Conservation (phyloP, 2,113 vertebrate species). For the Gorsachius goisagi region DNA sequence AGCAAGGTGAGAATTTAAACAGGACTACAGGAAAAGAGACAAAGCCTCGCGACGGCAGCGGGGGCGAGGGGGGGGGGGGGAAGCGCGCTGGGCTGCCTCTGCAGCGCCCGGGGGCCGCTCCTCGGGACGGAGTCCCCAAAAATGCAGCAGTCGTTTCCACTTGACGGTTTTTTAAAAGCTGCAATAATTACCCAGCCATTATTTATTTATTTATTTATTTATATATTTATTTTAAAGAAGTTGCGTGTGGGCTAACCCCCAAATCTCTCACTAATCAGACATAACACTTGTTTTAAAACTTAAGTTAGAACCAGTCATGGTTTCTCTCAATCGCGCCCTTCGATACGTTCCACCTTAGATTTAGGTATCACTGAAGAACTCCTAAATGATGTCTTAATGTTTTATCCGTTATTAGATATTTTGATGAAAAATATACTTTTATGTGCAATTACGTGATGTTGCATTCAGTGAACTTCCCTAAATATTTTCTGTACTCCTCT, state of each 20-base stretch:
- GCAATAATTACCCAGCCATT: neutral
- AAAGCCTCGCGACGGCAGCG: conserved; percentile 74
- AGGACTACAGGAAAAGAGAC: conserved; percentile 82
- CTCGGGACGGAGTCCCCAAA: neutral
- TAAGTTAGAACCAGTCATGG: neutral
- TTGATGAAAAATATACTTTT: neutral
- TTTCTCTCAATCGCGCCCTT: neutral
- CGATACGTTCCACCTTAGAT: neutral
- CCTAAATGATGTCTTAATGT: neutral
- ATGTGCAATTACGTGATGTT: rapidly evolving
- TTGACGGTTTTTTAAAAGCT: neutral
- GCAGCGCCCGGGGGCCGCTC: neutral
- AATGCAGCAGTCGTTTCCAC: neutral
- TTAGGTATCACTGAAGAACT: neutral
- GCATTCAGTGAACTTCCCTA: neutral
- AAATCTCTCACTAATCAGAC: neutral
- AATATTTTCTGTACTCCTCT: neutral
- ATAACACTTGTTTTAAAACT: neutral
- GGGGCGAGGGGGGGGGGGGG: conserved; percentile 73
- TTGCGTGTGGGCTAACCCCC: neutral
- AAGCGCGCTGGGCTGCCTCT: conserved; percentile 59
- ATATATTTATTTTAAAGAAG: neutral
- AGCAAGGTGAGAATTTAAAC: conserved; percentile 99
- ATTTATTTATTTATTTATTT: no score
- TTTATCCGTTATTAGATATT: neutral